Percentiles rank a stretch among this genome's conserved stretches.
Conservation (phyloP, 2,888 invertebrate species). For the Plusia festucae region DNA sequence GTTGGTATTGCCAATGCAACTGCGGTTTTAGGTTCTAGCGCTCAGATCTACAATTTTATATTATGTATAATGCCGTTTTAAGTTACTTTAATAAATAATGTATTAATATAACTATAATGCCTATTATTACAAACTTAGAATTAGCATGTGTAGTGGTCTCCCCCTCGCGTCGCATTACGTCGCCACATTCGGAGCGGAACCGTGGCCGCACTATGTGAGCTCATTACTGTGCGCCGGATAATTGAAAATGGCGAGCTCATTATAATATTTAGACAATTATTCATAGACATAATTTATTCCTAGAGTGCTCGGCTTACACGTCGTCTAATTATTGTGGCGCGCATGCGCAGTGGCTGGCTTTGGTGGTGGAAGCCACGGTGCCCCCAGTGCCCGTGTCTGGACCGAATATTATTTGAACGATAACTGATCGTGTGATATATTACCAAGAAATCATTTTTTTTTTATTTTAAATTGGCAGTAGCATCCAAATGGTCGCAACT, state of each 20-base stretch:
- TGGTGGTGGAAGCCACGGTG: constrained; percentile 2
- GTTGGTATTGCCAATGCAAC: constrained; percentile 16
- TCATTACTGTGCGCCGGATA: constrained; percentile 68
- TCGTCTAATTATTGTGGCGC: constrained; percentile 55
- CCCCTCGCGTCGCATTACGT: background rate
- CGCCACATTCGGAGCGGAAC: constrained; percentile 56
- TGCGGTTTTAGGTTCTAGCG: background rate
- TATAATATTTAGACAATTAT: constrained; percentile 75
- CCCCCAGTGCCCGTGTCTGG: no score
- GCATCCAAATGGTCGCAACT: no score
- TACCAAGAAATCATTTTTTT: no score
- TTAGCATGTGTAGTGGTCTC: constrained; percentile 22
- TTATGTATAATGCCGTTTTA: no score
- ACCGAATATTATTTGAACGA: no score
- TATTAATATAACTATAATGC: no score
- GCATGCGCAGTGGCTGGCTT: constrained; percentile 22
- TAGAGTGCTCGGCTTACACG: constrained; percentile 52
- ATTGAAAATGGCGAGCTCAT: constrained; percentile 74
- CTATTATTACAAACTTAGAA: constrained; percentile 10
- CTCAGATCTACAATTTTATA: constrained; percentile 14
- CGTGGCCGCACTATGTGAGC: constrained; percentile 55
- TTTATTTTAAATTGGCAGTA: no score
- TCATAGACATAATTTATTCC: constrained; percentile 67
- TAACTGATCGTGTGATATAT: no score
- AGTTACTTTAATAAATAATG: no score